Evolutionary conservation across 2,888 invertebrate species (phyloP), one percentile per base, ranked within the genome.

Genomic region (Pemphredon lugubris): DNA sequence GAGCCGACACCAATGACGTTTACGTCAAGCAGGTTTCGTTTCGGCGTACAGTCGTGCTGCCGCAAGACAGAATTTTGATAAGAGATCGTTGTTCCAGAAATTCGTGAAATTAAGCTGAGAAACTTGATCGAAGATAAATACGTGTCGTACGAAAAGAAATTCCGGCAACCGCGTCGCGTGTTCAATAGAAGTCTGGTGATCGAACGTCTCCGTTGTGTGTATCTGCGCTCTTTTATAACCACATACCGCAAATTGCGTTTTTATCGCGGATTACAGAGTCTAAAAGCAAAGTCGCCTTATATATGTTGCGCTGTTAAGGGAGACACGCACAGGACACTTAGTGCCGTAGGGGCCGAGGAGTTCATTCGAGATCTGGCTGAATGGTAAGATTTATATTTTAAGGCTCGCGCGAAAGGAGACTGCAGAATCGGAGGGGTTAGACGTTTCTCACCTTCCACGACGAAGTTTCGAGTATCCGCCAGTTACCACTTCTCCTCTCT

Each of bases 331-430:
- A 60, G 60, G 57, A 64, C 53, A 63, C 66, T 57, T 7, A 5
- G 3, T 75, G 63, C 50, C 71, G 64, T 58, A 44, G 61, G 68
- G 58, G 37, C 50, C 63, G 51, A 66, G 50, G 71, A n/a, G 45
- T 65, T 59, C 59, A 63, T 72, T 75, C 60, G 58, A 60, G 67
- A 39, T 75, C 58, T 63, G 50, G 26, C 75, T 72, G 75, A 72
- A 76, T 76, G 76, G 76, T 76, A 68, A 76, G 75, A 67, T 66
- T n/a, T n/a, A n/a, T 67, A 63, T 61, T 75, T 75, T 75, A 65
- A 70, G 69, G 44, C 34, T 70, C 45, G 48, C 21, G 16, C 14
- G n/a, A n/a, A n/a, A n/a, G n/a, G n/a, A n/a, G n/a, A n/a, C n/a
- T n/a, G 16, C 16, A 32, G 14, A 40, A 61, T 68, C 66, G 54